phyloP scores from a whole-genome alignment of 2,113 vertebrate genomes.

The Lepus timidus region DNA sequence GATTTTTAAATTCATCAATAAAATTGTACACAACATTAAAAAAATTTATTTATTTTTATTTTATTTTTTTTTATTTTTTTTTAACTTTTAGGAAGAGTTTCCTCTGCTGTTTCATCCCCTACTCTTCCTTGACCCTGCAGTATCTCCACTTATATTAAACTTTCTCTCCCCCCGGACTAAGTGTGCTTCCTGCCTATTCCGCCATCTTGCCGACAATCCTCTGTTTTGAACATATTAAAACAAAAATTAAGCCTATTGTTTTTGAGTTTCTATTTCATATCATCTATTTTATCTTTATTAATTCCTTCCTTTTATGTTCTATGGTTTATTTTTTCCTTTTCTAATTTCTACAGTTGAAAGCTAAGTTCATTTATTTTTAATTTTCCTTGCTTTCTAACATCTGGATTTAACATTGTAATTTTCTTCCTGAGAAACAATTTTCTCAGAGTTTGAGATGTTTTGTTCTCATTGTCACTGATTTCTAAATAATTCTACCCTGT shows the following conservation, averaged over 20 bases:
- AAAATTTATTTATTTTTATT: too few relatives aligned
- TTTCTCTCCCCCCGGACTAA: too few relatives aligned
- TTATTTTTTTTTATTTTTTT: too few relatives aligned
- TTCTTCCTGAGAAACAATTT: constrained; percentile 57
- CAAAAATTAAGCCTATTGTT: constrained; percentile 55
- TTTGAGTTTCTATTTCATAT: constrained; percentile 62
- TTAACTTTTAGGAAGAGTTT: too few relatives aligned
- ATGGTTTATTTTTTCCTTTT: constrained; percentile 53
- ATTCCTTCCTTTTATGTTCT: constrained; percentile 62
- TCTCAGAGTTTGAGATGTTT: constrained; percentile 35
- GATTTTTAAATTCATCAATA: constrained; percentile 54
- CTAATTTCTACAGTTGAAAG: constrained; percentile 55
- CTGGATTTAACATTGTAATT: constrained; percentile 67
- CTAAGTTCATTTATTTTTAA: constrained; percentile 51
- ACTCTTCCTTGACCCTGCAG: too few relatives aligned
- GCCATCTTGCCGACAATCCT: too few relatives aligned
- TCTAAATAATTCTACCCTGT: constrained; percentile 31
- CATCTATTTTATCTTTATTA: constrained; percentile 71
- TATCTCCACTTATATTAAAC: too few relatives aligned
- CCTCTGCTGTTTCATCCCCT: too few relatives aligned
- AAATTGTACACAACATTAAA: not conserved
- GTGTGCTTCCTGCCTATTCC: too few relatives aligned
- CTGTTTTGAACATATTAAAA: constrained; percentile 68
- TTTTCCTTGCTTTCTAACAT: constrained; percentile 61
- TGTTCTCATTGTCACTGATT: constrained; percentile 13